These are phyloP conservation scores for Psittacula derbiana DNA, from an alignment of 2,797 vertebrate genomes.

Conservation along the genomic window DNA sequence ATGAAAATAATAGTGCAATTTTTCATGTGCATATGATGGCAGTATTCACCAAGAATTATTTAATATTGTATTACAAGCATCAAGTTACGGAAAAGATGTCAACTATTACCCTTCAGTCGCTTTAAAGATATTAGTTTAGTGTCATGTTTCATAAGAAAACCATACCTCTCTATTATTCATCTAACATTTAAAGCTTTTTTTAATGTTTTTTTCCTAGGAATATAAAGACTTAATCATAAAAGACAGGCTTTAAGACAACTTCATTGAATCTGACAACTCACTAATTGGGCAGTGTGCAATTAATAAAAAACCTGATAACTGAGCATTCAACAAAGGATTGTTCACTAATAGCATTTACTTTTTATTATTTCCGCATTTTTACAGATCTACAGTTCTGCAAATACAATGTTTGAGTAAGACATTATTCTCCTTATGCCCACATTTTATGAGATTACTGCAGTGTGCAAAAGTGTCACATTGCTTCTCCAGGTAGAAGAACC, in stretches of 20 bases:
- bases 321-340: constrained; percentile 18
- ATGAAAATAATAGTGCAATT: neutral
- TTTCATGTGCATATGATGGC: neutral
- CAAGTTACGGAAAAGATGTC: neutral
- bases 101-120: neutral
- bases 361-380: constrained; percentile 7
- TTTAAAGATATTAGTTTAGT: constrained; percentile 33
- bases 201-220: constrained; percentile 9
- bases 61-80: neutral
- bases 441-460: neutral
- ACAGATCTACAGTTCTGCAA: constrained; percentile 27
- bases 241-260: constrained; percentile 46
- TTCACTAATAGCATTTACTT: constrained; percentile 29
- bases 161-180: constrained; percentile 50
- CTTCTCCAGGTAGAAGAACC: neutral
- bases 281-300: constrained; percentile 51
- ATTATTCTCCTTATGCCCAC: constrained; percentile 2
- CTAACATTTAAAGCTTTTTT: constrained; percentile 59
- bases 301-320: neutral
- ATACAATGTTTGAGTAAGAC: neutral
- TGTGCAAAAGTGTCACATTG: neutral
- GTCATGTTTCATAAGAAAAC: constrained; percentile 51
- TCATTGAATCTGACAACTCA: constrained; percentile 59
- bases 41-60: constrained; percentile 24
- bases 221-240: constrained; percentile 63